Base-by-base conservation (phyloP, 1,140 invertebrate genomes). In the Thaumetopoea pityocampa region DNA sequence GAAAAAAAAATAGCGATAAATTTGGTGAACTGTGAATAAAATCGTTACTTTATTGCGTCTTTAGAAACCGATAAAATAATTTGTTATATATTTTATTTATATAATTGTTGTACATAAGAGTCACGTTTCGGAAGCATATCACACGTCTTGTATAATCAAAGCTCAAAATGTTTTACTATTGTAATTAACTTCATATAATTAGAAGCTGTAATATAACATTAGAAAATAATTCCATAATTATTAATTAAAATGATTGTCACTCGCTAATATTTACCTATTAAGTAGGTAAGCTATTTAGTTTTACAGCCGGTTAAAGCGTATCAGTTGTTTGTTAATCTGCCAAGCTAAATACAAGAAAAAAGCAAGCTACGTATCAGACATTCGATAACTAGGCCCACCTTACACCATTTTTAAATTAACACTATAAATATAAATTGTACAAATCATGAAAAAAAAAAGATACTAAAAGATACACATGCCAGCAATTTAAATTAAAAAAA, bases 61-160 rank as follows among this genome's bases (percentile, higher is more conserved):
- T 50, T 53, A 41, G 42, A 43, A 32, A 46, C 30, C 20, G 29
- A 23, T 40, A 45, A 38, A 38, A 14, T 27, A 36, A 47, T 76
- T 68, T 73, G 61, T 77, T 70, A 64, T 67, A 68, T 61, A 67
- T 67, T 63, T 73, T 77, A 71, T 56, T 64, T 62, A 64, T 61
- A 49, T 59, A 28, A 51, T 68, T 70, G 58, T 59, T 76, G 71
- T 79, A 76, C 37, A 71, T 79, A 73, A 28, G 48, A 61, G 14
- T 58, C 58, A 49, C 38, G 51, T 57, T 49, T 61, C 40, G 45
- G 51, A 44, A 49, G 65, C 71, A 81, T 76, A 81, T 81, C 73
- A 76, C 54, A 46, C 59, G 49, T 63, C 62, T 66, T 60, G 49
- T 34, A 42, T 40, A 60, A 42, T 33, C 28, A 40, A 59, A 54